Evolutionary conservation across 2,888 invertebrate species (phyloP).

Genomic region (Chrysolina oricalcia): DNA sequence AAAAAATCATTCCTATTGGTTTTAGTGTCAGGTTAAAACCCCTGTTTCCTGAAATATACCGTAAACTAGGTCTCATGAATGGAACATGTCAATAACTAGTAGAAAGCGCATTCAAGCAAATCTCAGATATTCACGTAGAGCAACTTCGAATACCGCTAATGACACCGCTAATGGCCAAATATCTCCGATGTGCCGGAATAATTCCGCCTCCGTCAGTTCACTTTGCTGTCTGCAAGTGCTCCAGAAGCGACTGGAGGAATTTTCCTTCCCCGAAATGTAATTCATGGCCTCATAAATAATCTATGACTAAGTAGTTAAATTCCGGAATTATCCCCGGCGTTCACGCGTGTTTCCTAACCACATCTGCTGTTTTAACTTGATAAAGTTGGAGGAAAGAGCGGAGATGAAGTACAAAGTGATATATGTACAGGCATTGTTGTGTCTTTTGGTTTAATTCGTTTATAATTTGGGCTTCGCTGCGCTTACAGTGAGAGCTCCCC

Average conservation of each 20-base stretch:
- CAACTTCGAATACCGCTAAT: neutral
- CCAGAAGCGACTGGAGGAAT: constrained; percentile 3
- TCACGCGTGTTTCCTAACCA: constrained; percentile 31
- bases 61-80: neutral
- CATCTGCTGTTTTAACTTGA: constrained; percentile 35
- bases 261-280: constrained; percentile 1
- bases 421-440: constrained; percentile 29
- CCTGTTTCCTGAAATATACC: neutral
- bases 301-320: constrained; percentile 30
- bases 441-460: constrained; percentile 32
- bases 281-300: constrained; percentile 32
- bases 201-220: neutral
- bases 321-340: constrained; percentile 25
- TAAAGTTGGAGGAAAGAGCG: constrained; percentile 29
- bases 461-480: constrained; percentile 26
- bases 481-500: no score
- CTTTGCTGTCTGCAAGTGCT: constrained; percentile 9
- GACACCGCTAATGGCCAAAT: neutral
- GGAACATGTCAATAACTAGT: neutral
- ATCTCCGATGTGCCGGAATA: neutral
- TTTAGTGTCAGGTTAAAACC: no score
- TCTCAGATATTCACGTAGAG: neutral
- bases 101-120: neutral
- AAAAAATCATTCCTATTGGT: no score
- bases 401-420: constrained; percentile 33